A percentile compares a stretch with the other conserved stretches of the same genome.
phyloP scores from a whole-genome alignment of 2,113 vertebrate genomes.

The Hyperopisus bebe region DNA sequence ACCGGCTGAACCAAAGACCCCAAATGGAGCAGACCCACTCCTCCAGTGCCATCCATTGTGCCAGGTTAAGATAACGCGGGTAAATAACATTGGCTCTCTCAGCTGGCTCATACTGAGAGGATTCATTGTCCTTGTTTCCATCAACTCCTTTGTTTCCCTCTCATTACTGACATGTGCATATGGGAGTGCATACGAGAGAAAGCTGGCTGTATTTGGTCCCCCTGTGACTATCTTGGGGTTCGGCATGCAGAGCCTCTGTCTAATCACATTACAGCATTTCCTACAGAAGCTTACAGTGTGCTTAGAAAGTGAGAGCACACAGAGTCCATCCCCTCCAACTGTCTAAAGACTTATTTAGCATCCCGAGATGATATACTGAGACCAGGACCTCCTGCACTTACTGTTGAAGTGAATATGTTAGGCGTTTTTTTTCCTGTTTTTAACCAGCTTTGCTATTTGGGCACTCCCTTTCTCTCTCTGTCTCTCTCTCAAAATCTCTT shows the following conservation, averaged over 20 bases:
- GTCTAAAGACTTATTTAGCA: not conserved
- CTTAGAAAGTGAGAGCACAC: constrained; percentile 17
- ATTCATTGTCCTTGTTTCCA: constrained; percentile 68
- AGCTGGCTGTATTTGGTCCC: constrained; percentile 41
- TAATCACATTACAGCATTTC: constrained; percentile 52
- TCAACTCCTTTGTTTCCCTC: constrained; percentile 58
- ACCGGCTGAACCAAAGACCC: constrained; percentile 56
- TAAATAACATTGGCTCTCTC: constrained; percentile 62
- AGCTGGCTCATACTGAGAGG: constrained; percentile 62
- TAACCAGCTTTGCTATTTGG: constrained; percentile 27
- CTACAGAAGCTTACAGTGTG: constrained; percentile 41
- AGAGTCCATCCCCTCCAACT: not conserved
- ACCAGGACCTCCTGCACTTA: not conserved
- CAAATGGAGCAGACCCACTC: constrained; percentile 60
- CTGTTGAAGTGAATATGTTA: not conserved
- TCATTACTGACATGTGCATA: constrained; percentile 34
- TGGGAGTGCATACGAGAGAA: constrained; percentile 15
- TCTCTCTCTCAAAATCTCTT: too few relatives aligned
- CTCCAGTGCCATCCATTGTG: constrained; percentile 67
- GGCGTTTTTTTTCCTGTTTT: constrained; percentile 14
- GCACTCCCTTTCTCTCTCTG: constrained; percentile 13
- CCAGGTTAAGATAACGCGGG: constrained; percentile 64
- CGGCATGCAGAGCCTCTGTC: constrained; percentile 37
- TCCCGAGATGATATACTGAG: not conserved
- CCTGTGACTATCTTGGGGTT: constrained; percentile 48